Base-by-base conservation (phyloP, 2,797 vertebrate genomes). In the Parotocinclus haroldoi region DNA sequence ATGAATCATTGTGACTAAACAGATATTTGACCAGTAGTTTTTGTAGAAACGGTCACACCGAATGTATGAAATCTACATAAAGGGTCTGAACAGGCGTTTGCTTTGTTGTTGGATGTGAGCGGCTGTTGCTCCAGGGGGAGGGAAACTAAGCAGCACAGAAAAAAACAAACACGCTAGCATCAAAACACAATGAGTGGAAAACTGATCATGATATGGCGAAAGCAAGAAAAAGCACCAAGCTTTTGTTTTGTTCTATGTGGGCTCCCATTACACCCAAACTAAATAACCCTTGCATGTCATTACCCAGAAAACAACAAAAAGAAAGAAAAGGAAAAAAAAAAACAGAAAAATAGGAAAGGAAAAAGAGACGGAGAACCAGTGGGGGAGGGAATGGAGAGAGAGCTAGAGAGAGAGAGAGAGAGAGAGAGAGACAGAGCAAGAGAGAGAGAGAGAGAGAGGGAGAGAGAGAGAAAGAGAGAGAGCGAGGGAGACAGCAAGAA, bases 221-320 rank as follows among this genome's bases (percentile, higher is more conserved):
- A 78, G 76, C 73, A 81, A 81, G 75, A 61, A 46, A 73, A 53
- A 39, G 37, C 10, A 27, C 39, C 19, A 39, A 81, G 79, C 79
- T 85, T 85, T 85, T 86, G 82, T 85, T 85, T 84, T 85, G 82
- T 76, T 83, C 78, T 79, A 61, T 59, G 57, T 73, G 71, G 39
- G 55, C 58, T 75, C 62, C 50, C 14, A 67, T 69, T 50, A 73
- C 81, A 80, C 84, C 84, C 74, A 81, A 86, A 87, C 86, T 85
- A 88, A 86, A 81, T 66, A 87, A 83, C 85, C 88, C 85, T 81
- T 82, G 85, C 84, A 84, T 89, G 88, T 89, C 91, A 60, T 92
- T 82, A 80, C 77, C 71, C 81, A 76, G 81, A 64, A 61, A 73
- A 70, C 72, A 66, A 75, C 56, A 65, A 45, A 60, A 64, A 71